A percentile compares a stretch with the other conserved stretches of the same genome.
Conservation (phyloP, 2,888 invertebrate species). For the Drosophila affinis region DNA sequence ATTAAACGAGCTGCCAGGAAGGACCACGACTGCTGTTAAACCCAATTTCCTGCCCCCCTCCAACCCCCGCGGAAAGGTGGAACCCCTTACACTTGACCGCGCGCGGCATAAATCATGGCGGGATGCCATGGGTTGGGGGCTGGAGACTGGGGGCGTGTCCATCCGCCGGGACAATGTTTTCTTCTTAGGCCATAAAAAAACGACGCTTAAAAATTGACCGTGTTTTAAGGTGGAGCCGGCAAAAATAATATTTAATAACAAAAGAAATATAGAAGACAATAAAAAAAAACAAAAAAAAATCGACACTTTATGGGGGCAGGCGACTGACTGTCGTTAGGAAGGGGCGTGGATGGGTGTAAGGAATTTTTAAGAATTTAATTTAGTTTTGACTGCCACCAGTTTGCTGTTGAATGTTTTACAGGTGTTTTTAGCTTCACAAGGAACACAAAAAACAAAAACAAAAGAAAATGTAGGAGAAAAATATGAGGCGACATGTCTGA, state of each 20-base stretch:
- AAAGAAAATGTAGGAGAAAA: neutral
- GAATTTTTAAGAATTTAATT: constrained; percentile 21
- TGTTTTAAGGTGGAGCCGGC: constrained; percentile 62
- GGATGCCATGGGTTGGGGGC: neutral
- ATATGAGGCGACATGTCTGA: too few relatives aligned
- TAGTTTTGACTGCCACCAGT: constrained; percentile 2
- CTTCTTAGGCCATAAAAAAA: constrained; percentile 62
- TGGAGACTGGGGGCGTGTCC: neutral
- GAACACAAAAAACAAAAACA: neutral
- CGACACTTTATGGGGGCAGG: constrained; percentile 17
- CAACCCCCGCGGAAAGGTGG: constrained; percentile 26
- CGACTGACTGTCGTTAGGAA: neutral
- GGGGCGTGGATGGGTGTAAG: neutral
- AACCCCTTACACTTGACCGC: constrained; percentile 76
- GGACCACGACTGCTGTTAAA: constrained; percentile 60
- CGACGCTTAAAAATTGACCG: constrained; percentile 40
- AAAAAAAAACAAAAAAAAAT: neutral
- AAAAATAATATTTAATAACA: constrained; percentile 73
- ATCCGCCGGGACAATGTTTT: constrained; percentile 33
- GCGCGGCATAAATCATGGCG: constrained; percentile 69
- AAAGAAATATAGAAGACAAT: constrained; percentile 69
- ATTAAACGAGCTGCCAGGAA: constrained; percentile 74
- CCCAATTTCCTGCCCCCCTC: constrained; percentile 69
- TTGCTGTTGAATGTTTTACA: neutral
- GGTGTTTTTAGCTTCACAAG: neutral